phyloP scores from a whole-genome alignment of 1,140 invertebrate species.

The Lamellibrachia luymesi region DNA sequence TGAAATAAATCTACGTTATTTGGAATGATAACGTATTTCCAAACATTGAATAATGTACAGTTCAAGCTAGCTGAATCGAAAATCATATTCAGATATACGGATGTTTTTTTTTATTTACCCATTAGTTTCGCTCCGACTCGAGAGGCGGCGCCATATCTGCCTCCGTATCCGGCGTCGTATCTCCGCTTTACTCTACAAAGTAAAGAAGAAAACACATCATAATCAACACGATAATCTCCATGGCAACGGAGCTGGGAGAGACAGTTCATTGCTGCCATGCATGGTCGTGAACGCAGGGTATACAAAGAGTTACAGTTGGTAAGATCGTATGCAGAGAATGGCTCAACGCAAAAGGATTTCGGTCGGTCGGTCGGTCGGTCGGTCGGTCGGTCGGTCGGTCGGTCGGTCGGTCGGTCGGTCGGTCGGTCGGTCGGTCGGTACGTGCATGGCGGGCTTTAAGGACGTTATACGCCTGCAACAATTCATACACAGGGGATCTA shows the following conservation, averaged over 20 bases:
- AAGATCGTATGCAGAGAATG: too few species aligned
- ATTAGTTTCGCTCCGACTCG: constrained; percentile 24
- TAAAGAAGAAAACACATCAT: not conserved
- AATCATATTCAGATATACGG: not conserved
- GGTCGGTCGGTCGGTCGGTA: too few species aligned
- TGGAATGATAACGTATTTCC: not conserved
- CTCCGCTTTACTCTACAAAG: constrained; percentile 12
- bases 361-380: not conserved
- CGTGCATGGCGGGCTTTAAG: not conserved
- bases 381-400: too few species aligned
- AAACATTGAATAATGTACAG: not conserved
- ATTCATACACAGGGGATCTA: not conserved
- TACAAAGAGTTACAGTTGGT: too few species aligned
- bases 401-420: too few species aligned
- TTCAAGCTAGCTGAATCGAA: not conserved
- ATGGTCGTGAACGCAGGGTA: too few species aligned
- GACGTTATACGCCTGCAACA: not conserved
- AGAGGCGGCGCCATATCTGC: constrained; percentile 18
- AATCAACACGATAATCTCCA: not conserved
- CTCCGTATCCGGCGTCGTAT: constrained; percentile 24
- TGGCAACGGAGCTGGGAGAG: not conserved
- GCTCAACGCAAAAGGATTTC: too few species aligned
- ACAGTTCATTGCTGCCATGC: not conserved
- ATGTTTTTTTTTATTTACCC: constrained; percentile 13
- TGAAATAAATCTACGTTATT: not conserved